A percentile compares a stretch with the other conserved stretches of the same genome.
Conservation (phyloP, 2,888 invertebrate genomes). For the Drosophila sordidapex region DNA sequence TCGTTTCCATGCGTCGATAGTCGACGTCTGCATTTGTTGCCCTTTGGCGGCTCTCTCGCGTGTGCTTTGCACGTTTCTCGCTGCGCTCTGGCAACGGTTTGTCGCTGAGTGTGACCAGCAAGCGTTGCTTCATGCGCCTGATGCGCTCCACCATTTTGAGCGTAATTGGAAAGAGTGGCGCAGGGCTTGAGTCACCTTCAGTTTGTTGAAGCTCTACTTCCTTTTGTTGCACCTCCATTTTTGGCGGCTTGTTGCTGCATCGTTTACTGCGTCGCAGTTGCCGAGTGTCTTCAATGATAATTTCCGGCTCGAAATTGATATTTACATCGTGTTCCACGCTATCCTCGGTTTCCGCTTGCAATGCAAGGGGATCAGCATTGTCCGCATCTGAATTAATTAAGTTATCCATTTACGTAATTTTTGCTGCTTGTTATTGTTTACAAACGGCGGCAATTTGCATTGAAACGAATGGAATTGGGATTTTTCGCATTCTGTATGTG, state of each 20-base stretch:
- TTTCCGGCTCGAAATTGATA: conserved; percentile 2
- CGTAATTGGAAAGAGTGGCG: conserved; percentile 47
- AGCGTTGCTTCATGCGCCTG: conserved; percentile 55
- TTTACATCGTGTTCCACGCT: neutral
- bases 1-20: conserved; percentile 23
- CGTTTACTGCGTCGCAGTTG: conserved; percentile 22
- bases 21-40: conserved; percentile 6
- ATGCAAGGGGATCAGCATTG: conserved; percentile 18
- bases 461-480: conserved; percentile 45
- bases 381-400: neutral
- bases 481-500: neutral
- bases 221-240: neutral
- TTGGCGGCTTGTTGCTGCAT: neutral
- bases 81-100: conserved; percentile 30
- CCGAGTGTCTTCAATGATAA: neutral
- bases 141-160: conserved; percentile 48
- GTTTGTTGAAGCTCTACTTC: neutral
- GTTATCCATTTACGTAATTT: conserved; percentile 25
- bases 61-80: conserved; percentile 28
- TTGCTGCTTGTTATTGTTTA: conserved; percentile 11
- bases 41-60: conserved; percentile 12
- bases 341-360: neutral
- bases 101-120: conserved; percentile 48
- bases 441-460: neutral
- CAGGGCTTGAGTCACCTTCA: neutral